Evolutionary conservation across 2,797 vertebrate species (phyloP).

Genomic region (Petrocephalus schoutedeni): DNA sequence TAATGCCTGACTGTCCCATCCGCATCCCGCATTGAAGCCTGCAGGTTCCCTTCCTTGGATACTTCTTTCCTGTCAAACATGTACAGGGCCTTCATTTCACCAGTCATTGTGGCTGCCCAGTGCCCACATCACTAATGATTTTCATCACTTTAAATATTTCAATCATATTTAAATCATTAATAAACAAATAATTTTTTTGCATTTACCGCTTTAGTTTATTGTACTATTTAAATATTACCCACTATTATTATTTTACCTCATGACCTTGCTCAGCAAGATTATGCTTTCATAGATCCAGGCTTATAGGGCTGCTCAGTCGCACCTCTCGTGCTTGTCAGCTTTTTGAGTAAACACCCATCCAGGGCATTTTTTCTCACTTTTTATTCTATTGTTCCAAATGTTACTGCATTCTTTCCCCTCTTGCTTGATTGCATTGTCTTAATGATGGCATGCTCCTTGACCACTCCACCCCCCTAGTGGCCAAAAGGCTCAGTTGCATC

Average conservation of each 20-base stretch:
- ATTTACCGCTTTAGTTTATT: neutral
- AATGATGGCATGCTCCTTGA: neutral
- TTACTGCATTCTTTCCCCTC: neutral
- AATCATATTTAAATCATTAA: neutral
- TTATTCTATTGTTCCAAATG: neutral
- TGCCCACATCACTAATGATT: neutral
- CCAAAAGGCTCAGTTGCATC: neutral
- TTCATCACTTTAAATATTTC: neutral
- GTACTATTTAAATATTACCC: neutral
- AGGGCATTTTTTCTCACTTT: neutral
- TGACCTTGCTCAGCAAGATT: neutral
- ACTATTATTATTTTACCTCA: neutral
- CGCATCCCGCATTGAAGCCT: neutral
- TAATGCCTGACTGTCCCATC: neutral
- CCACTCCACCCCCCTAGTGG: neutral
- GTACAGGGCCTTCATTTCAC: neutral
- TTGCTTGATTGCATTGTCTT: neutral
- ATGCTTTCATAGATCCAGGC: neutral
- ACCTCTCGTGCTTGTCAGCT: neutral
- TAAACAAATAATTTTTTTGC: neutral
- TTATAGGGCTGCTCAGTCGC: neutral
- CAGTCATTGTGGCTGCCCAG: neutral
- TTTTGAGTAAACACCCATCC: neutral
- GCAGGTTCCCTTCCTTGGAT: neutral
- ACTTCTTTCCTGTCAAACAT: neutral